Conservation (phyloP, 2,888 invertebrate genomes). For the Tachina fera region DNA sequence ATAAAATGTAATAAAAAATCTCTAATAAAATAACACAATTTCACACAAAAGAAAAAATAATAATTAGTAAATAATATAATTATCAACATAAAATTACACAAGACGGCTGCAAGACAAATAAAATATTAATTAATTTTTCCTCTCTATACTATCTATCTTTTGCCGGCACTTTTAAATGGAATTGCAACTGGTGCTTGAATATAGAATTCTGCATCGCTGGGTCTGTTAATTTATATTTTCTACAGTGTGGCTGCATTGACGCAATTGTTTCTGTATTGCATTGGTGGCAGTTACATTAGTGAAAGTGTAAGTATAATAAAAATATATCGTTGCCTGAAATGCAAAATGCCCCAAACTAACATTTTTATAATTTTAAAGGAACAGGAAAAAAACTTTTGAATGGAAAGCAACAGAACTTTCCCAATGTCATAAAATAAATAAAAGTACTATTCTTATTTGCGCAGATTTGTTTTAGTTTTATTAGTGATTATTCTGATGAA, state of each 20-base stretch:
- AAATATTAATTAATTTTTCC: constrained; percentile 35
- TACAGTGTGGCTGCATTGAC: constrained; percentile 79
- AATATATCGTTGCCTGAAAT: not conserved
- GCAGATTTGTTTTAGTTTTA: too few species aligned
- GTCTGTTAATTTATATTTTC: constrained; percentile 78
- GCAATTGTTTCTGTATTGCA: constrained; percentile 80
- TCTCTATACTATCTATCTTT: constrained; percentile 38
- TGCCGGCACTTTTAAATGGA: not conserved
- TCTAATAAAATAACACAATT: too few species aligned
- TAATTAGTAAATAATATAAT: not conserved
- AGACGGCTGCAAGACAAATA: not conserved
- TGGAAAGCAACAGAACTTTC: not conserved
- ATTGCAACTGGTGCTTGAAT: not conserved
- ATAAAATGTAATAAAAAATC: too few species aligned
- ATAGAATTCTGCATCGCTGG: constrained; percentile 78
- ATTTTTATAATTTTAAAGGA: too few species aligned
- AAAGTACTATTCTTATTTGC: too few species aligned
- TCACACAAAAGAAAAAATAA: not conserved
- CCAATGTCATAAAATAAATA: not conserved
- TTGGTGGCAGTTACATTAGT: constrained; percentile 79
- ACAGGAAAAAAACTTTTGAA: too few species aligned
- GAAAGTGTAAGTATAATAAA: constrained; percentile 78
- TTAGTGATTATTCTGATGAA: too few species aligned
- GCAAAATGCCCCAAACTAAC: too few species aligned
- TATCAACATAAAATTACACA: too few species aligned